A percentile compares a stretch with the other conserved stretches of the same genome.
phyloP scores from a whole-genome alignment of 2,888 invertebrate species.

The Nomada flava region DNA sequence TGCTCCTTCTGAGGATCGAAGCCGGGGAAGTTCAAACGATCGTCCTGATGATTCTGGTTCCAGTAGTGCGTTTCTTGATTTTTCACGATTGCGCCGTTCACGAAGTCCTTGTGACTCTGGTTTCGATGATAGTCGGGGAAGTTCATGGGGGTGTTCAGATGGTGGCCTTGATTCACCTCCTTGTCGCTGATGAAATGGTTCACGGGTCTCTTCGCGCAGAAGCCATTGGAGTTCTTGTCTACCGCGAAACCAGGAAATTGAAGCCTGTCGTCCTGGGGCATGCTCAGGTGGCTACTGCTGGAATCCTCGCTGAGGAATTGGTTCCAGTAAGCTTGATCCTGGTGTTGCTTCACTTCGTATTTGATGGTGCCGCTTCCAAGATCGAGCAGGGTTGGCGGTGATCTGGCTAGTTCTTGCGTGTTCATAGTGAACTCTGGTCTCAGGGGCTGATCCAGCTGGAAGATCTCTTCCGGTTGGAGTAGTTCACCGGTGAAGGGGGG shows the following conservation, averaged over 20 bases:
- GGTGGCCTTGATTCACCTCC: constrained; percentile 67
- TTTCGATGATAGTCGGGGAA: constrained; percentile 67
- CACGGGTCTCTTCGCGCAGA: constrained; percentile 60
- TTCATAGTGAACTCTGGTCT: constrained; percentile 86
- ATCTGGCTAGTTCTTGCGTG: constrained; percentile 85
- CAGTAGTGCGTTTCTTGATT: constrained; percentile 72
- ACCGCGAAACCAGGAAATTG: constrained; percentile 77
- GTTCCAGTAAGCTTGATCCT: constrained; percentile 84
- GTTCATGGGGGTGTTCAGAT: constrained; percentile 47
- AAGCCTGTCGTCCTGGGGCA: constrained; percentile 84
- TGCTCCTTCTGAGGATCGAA: constrained; percentile 74
- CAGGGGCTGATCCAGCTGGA: constrained; percentile 90
- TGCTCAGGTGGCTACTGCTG: constrained; percentile 81
- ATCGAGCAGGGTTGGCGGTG: constrained; percentile 90
- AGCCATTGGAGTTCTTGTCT: constrained; percentile 70
- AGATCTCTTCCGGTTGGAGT: constrained; percentile 92
- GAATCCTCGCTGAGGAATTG: constrained; percentile 83
- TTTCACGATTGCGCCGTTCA: constrained; percentile 58
- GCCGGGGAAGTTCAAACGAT: constrained; percentile 67
- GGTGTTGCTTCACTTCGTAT: constrained; percentile 85
- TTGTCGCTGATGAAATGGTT: constrained; percentile 69
- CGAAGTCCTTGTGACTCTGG: constrained; percentile 65
- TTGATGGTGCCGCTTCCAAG: constrained; percentile 90
- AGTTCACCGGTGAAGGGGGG: constrained; percentile 87
- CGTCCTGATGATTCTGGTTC: constrained; percentile 69